phyloP scores from a whole-genome alignment of 2,888 invertebrate species.

The Autographa pulchrina region DNA sequence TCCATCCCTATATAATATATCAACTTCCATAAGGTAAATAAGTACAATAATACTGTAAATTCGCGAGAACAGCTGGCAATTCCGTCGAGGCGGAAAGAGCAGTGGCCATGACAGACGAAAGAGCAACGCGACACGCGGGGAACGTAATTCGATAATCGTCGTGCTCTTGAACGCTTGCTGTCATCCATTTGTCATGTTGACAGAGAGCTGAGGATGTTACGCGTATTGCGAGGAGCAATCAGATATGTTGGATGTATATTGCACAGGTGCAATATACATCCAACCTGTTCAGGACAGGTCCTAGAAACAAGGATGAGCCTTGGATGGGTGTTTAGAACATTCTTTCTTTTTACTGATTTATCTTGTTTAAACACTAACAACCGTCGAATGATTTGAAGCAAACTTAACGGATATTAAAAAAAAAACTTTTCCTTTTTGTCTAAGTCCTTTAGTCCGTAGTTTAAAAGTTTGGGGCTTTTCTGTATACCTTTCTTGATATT shows the following conservation, averaged over 20 bases:
- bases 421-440: too few relatives aligned
- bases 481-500: too few relatives aligned
- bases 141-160: constrained; percentile 87
- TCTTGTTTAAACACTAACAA: too few relatives aligned
- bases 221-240: constrained; percentile 47
- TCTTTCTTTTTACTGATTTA: too few relatives aligned
- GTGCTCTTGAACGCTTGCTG: constrained; percentile 84
- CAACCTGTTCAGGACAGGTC: too few relatives aligned
- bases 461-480: too few relatives aligned
- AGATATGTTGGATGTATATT: constrained; percentile 31
- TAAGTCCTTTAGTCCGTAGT: too few relatives aligned
- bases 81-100: constrained; percentile 71
- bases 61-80: constrained; percentile 54
- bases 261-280: too few relatives aligned
- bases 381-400: too few relatives aligned
- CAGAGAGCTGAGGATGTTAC: constrained; percentile 61
- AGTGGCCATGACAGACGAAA: constrained; percentile 87
- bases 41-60: not conserved
- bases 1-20: not conserved
- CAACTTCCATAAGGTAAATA: not conserved
- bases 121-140: constrained; percentile 82
- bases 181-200: constrained; percentile 80
- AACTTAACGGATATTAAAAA: too few relatives aligned
- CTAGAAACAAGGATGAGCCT: constrained; percentile 25
- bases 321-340: too few relatives aligned